Base-by-base conservation (phyloP, 2,797 vertebrate genomes). In the Labeo calbasu region DNA sequence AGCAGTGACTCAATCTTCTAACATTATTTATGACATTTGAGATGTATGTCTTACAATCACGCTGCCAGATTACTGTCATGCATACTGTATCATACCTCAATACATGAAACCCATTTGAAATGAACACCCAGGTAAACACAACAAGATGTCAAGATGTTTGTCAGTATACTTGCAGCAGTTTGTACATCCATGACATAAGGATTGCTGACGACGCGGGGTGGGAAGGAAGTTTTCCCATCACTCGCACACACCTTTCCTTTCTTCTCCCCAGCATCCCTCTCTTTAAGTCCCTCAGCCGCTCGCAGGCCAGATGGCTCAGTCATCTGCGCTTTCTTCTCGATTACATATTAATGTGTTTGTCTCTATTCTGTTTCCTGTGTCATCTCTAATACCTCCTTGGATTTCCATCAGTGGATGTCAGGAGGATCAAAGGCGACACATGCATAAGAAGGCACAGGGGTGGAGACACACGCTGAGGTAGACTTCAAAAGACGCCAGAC, bases 401-500 rank as follows among this genome's bases (percentile, higher is more conserved):
- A 89, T 90, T 89, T 88, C 84, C 77, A 81, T 91, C 87, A 90
- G 87, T 84, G 89, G 86, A 86, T 65, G 83, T 87, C 87, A 87
- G 89, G 83, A 85, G 84, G 91, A 93, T 92, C 92, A 93, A 92
- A 93, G 85, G 43, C 88, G 90, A 92, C 90, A 91, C 88, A 85
- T 82, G 90, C 83, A 76, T 86, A 79, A 84, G 61, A 81, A 87
- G 83, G 71, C 23, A 32, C 84, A 36, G 51, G 61, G 55, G 85
- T 83, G 79, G 57, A 79, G 68, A 77, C 48, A 13, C 43, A 28
- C 81, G 79, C 53, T 70, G 23, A 50, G 69, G 61, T 0, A 1
- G 46, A 66, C 75, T 90, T 61, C 25, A 88, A 85, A 88, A 82
- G 84, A 85, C 86, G 19, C 40, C 17, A 40, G 53, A 23, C 66